These are phyloP conservation scores for Siderastrea radians DNA, from an alignment of 92 coral and sea anemone genomes.

Conservation along the genomic window DNA sequence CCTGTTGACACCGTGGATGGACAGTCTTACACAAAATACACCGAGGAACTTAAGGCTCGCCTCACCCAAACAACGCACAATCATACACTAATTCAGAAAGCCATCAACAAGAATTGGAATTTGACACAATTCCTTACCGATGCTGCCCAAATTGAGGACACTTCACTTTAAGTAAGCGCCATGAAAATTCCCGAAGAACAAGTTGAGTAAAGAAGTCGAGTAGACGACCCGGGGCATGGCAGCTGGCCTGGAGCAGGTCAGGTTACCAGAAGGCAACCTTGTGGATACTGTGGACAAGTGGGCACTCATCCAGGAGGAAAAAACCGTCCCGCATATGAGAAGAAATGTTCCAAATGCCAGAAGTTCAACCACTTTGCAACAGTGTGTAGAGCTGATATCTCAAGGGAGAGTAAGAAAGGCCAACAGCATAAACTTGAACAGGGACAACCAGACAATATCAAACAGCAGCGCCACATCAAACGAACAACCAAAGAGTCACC, in stretches of 20 bases:
- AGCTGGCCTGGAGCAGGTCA: neutral
- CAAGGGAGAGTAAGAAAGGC: neutral
- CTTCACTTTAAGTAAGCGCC: slow-evolving; percentile 58
- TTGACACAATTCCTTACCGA: slow-evolving; percentile 39
- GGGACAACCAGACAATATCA: neutral
- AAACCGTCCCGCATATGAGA: slow-evolving; percentile 59
- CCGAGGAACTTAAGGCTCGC: neutral
- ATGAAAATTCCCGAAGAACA: slow-evolving; percentile 39
- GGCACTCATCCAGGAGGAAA: neutral
- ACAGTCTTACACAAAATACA: neutral
- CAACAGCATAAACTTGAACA: neutral
- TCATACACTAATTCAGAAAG: slow-evolving; percentile 59
- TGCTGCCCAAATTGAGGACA: slow-evolving; percentile 67
- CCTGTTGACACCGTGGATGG: slow-evolving; percentile 10
- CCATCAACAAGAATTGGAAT: slow-evolving; percentile 75
- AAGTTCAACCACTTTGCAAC: slow-evolving; percentile 59
- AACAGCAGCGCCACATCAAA: neutral
- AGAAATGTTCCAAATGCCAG: slow-evolving; percentile 64
- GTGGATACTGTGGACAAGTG: neutral
- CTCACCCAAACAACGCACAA: slow-evolving; percentile 3
- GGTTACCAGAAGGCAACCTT: neutral
- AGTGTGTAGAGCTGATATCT: slow-evolving; percentile 20
- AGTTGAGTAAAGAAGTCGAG: neutral
- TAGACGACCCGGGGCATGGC: neutral
- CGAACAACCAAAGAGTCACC: slow-evolving; percentile 22